Evolutionary conservation across 1,140 invertebrate species (phyloP).

Genomic region (Drosophila ananassae): DNA sequence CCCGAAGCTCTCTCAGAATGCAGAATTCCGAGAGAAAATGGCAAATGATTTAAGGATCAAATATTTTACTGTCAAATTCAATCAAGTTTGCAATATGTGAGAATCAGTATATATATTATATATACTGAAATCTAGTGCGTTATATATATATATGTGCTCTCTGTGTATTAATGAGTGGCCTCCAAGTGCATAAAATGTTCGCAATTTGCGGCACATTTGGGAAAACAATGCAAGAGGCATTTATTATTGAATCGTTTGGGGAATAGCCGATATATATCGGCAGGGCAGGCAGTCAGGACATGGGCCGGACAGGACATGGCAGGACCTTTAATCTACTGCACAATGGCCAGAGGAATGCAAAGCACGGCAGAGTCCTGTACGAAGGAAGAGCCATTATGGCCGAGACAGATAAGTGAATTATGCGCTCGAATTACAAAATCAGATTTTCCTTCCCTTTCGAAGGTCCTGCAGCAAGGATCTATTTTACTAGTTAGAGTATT

Average conservation of each 20-base stretch:
- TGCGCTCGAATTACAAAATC: conserved; percentile 11
- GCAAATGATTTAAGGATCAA: conserved; percentile 60
- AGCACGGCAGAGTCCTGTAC: background rate
- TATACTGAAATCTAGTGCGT: too few species aligned
- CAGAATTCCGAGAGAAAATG: conserved; percentile 10
- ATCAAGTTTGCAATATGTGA: conserved; percentile 47
- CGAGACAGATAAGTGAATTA: conserved; percentile 35
- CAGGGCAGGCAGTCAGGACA: too few species aligned
- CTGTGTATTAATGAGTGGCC: conserved; percentile 40
- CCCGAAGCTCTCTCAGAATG: too few species aligned
- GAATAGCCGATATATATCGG: conserved; percentile 11
- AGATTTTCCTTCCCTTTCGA: conserved; percentile 2
- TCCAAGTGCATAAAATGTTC: conserved; percentile 47
- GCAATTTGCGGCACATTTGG: conserved; percentile 48
- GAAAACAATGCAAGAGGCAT: conserved; percentile 47
- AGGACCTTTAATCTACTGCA: conserved; percentile 18
- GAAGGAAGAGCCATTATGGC: conserved; percentile 1
- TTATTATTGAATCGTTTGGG: conserved; percentile 54
- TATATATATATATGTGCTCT: too few species aligned
- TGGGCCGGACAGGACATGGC: too few species aligned
- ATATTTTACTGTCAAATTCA: conserved; percentile 66
- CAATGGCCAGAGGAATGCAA: conserved; percentile 7
- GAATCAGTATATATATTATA: background rate
- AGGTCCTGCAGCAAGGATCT: background rate
- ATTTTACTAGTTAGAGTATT: too few species aligned